Evolutionary conservation across 1,140 invertebrate genomes (phyloP), one percentile per base, ranked within the genome.

Genomic region (Nasonia vitripennis): DNA sequence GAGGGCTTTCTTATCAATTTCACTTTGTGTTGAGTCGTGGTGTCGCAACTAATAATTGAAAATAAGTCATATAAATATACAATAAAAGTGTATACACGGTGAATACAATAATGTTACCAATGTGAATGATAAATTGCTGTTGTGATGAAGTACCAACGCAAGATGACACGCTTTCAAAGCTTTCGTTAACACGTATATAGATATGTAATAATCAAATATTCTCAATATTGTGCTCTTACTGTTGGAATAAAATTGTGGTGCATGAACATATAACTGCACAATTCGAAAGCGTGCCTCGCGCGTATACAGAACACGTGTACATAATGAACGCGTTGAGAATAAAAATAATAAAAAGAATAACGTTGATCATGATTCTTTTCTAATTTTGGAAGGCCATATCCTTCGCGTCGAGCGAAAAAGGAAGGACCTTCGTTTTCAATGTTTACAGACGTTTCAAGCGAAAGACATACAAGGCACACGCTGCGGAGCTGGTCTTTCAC

Each of bases 401-500:
- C 34, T 80, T n/a, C 37, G 10, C 41, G 6, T 5, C 12, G n/a
- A 14, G 12, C 41, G 20, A 10, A 67, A 31, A 80, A 41, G 31
- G 27, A 70, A 70, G 10, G 34, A 48, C 34, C 27, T 23, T 45
- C 78, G 23, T 10, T 45, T 41, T 17, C 6, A 62, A 51, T 51
- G 48, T 51, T 62, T 20, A 20, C 6, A 62, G 55, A n/a, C 20
- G 20, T 17, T 14, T 70, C 75, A 9, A 20, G 17, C 9, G 12
- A 83, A 83, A 27, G 11, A 83, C 34, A 34, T 67, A 77, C 9
- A 73, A 71, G n/a, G 31, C 62, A 78, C 62, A 78, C 75, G 27
- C 41, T 51, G 67, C 48, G 55, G 41, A 79, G 11, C 10, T 62
- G 20, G 45, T 34, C 12, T 84, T 78, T 48, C 17, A 67, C 34